These are phyloP conservation scores for Drosophila barbarae DNA, from an alignment of 2,888 invertebrate species.

Conservation along the genomic window DNA sequence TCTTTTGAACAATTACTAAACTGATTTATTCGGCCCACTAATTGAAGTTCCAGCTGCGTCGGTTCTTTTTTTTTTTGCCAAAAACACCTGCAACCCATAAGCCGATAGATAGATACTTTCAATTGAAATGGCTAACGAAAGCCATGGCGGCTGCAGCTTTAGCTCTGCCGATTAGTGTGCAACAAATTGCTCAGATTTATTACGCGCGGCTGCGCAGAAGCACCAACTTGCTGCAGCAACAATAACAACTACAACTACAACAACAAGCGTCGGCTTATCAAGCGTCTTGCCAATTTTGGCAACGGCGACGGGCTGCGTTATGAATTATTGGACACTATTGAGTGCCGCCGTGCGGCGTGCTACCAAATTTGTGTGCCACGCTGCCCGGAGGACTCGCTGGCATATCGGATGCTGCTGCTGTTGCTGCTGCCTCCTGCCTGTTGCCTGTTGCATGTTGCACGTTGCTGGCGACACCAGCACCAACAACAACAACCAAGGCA, in stretches of 20 bases:
- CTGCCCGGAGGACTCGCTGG: slow-evolving; percentile 62
- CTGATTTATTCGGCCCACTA: slow-evolving; percentile 60
- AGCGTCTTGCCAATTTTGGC: slow-evolving; percentile 51
- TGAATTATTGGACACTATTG: slow-evolving; percentile 74
- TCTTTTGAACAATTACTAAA: slow-evolving; percentile 46
- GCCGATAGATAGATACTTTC: slow-evolving; percentile 59
- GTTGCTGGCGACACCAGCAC: slow-evolving; percentile 61
- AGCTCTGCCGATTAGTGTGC: slow-evolving; percentile 67
- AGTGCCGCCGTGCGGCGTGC: slow-evolving; percentile 70
- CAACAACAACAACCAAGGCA: slow-evolving; percentile 47
- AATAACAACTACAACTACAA: slow-evolving; percentile 19
- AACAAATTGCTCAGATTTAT: slow-evolving; percentile 74
- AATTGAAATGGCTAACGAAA: slow-evolving; percentile 60
- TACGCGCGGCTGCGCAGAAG: slow-evolving; percentile 53
- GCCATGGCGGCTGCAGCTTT: slow-evolving; percentile 31
- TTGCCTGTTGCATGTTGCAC: slow-evolving; percentile 17
- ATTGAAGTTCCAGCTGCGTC: slow-evolving; percentile 40
- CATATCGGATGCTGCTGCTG: slow-evolving; percentile 41
- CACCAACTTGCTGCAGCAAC: slow-evolving; percentile 33
- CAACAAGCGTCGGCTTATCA: slow-evolving; percentile 34
- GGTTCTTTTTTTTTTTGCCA: slow-evolving; percentile 45
- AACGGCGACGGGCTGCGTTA: slow-evolving; percentile 65
- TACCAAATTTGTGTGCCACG: slow-evolving; percentile 73
- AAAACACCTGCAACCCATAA: slow-evolving; percentile 67
- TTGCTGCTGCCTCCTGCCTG: slow-evolving; percentile 10